These are phyloP conservation scores for Aphidius ervi DNA, from an alignment of 1,140 invertebrate species.

Conservation along the genomic window DNA sequence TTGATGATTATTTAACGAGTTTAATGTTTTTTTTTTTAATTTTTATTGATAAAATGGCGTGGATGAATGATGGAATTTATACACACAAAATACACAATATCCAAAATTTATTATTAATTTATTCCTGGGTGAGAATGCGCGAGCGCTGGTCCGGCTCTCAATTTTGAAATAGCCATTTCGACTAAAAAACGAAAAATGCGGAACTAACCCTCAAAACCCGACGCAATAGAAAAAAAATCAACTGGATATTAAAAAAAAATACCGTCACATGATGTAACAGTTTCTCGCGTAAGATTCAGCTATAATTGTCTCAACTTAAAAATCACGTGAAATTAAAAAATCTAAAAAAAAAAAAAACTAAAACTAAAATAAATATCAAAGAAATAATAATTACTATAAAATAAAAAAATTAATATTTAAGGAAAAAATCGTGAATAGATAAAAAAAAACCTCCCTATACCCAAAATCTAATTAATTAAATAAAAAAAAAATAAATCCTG, in stretches of 20 bases:
- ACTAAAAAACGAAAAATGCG: slow-evolving; percentile 56
- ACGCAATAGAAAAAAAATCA: slow-evolving; percentile 60
- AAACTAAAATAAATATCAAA: slow-evolving; percentile 13
- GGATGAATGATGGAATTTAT: too few relatives aligned
- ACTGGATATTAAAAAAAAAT: slow-evolving; percentile 57
- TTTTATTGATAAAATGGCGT: slow-evolving; percentile 23
- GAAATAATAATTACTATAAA: slow-evolving; percentile 33
- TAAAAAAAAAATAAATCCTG: too few relatives aligned
- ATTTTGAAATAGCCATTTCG: slow-evolving; percentile 64
- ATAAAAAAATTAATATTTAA: slow-evolving; percentile 29
- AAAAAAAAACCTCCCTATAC: slow-evolving; percentile 6
- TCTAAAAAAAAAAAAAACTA: slow-evolving; percentile 26
- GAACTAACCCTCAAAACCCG: slow-evolving; percentile 59
- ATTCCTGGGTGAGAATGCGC: slow-evolving; percentile 50
- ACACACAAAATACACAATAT: slow-evolving; percentile 24
- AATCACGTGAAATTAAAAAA: too few relatives aligned
- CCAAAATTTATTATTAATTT: slow-evolving; percentile 29
- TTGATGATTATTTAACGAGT: background rate
- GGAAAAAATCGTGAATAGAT: slow-evolving; percentile 23
- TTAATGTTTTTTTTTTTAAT: slow-evolving; percentile 1
- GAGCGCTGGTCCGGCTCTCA: slow-evolving; percentile 60
- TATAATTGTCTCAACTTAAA: slow-evolving; percentile 40
- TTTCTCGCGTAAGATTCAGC: slow-evolving; percentile 59
- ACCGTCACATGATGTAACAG: slow-evolving; percentile 64
- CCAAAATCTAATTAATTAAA: background rate